Evolutionary conservation across 2,888 invertebrate species (phyloP).

Genomic region (Andrena minutula): DNA sequence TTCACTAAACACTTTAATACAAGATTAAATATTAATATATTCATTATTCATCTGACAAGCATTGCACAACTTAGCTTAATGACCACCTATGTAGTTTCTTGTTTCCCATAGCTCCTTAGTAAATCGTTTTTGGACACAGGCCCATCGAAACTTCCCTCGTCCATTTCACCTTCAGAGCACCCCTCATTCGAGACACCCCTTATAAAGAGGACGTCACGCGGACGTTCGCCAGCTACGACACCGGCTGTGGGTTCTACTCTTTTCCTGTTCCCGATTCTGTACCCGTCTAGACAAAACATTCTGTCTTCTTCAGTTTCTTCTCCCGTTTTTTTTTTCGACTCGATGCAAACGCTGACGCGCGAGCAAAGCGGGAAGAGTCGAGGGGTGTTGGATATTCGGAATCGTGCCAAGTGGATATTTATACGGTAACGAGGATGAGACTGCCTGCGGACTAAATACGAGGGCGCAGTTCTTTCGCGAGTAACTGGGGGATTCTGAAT

Average conservation of each 20-base stretch:
- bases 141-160: too few relatives aligned
- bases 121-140: too few relatives aligned
- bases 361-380: slow-evolving; percentile 37
- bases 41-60: too few relatives aligned
- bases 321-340: slow-evolving; percentile 11
- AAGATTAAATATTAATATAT: too few relatives aligned
- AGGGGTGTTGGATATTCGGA: slow-evolving; percentile 51
- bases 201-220: slow-evolving; percentile 22
- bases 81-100: too few relatives aligned
- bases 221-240: slow-evolving; percentile 42
- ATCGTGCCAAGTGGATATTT: slow-evolving; percentile 70
- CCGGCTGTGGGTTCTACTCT: slow-evolving; percentile 13
- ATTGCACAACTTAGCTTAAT: too few relatives aligned
- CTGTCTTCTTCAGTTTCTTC: slow-evolving; percentile 15
- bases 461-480: slow-evolving; percentile 34
- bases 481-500: slow-evolving; percentile 25
- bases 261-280: slow-evolving; percentile 55
- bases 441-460: slow-evolving; percentile 21
- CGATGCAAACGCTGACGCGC: slow-evolving; percentile 44
- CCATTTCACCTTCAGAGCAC: too few relatives aligned
- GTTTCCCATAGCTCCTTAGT: too few relatives aligned
- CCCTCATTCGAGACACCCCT: too few relatives aligned
- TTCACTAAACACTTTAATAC: too few relatives aligned
- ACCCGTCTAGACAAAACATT: slow-evolving; percentile 69
- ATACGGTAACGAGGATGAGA: slow-evolving; percentile 55